phyloP scores from a whole-genome alignment of 1,140 invertebrate species.

The Babylonia areolata region DNA sequence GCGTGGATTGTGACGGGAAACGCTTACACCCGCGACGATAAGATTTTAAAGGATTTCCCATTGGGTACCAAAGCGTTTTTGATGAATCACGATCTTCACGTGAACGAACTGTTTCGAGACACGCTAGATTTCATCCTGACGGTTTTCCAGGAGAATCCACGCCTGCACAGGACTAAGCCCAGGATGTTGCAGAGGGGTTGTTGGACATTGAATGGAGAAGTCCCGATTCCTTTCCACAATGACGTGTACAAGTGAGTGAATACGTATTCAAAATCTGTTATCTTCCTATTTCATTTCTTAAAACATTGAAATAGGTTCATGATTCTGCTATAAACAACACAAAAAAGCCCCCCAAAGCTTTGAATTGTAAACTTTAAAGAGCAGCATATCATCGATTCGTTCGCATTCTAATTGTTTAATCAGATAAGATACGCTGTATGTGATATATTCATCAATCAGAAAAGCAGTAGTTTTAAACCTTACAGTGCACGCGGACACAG shows the following conservation, averaged over 20 bases:
- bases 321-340: too few relatives aligned
- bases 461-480: too few relatives aligned
- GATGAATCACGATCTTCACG: constrained; percentile 54
- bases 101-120: constrained; percentile 60
- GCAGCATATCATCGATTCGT: too few relatives aligned
- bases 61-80: constrained; percentile 58
- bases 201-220: constrained; percentile 32
- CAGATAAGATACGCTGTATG: too few relatives aligned
- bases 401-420: too few relatives aligned
- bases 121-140: constrained; percentile 53
- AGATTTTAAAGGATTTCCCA: constrained; percentile 51
- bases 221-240: constrained; percentile 15
- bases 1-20: constrained; percentile 68
- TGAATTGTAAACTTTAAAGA: too few relatives aligned
- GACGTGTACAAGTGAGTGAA: constrained; percentile 42
- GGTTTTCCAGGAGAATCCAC: constrained; percentile 43
- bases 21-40: constrained; percentile 57
- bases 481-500: too few relatives aligned
- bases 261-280: too few relatives aligned
- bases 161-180: not conserved
- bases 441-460: too few relatives aligned
- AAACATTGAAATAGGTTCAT: too few relatives aligned
- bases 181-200: constrained; percentile 29
- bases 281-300: too few relatives aligned
- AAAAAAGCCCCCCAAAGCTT: too few relatives aligned